Base-by-base conservation (phyloP, 2,113 vertebrate genomes). In the rabbit (Oryctolagus cuniculus) region DNA sequence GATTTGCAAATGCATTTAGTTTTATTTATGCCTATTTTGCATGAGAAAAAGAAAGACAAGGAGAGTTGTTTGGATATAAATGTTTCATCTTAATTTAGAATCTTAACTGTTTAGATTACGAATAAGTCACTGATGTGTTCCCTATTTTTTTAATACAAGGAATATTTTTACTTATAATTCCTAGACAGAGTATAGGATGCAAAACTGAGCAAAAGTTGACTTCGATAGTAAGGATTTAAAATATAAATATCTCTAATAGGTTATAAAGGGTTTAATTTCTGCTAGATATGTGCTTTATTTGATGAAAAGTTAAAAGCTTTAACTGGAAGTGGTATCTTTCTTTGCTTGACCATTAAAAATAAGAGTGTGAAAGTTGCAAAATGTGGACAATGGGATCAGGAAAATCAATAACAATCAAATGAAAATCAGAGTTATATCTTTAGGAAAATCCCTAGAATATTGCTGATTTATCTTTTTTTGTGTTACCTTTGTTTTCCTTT, bases 11-110 rank as follows among this genome's bases (percentile, higher is more conserved):
- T 87, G 34, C 55, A 49, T 36, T 34, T 55, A 80, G 6, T 15
- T 89, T 93, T 89, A 91, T 79, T 82, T 89, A 82, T 4, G 19
- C 1, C 1, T 93, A 63, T 63, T 91, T 82, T 89, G 66, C 70
- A 92, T 29, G 22, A 81, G 16, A 34, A 53, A 94, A 53, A 89
- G 1, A 34, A 61, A 69, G 10, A 3, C 58, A 21, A 12, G 25
- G 29, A 72, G 80, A 75, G 19, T 49, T 89, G 17, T 58, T 31
- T 44, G 34, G 5, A 3, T 69, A 69, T 27, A 94, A 66, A 72
- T 61, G 1, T 81, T 49, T 58, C 22, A 78, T 64, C 36, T n/a
- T 22, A 58, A 64, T 34, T 88, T 73, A 31, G n/a, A 94, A 72
- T 22, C 27, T n/a, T 69, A 74, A 24, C 11, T 87, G 6, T 61